Evolutionary conservation across 1,140 invertebrate genomes (phyloP).

Genomic region (Diorhabda elongata): DNA sequence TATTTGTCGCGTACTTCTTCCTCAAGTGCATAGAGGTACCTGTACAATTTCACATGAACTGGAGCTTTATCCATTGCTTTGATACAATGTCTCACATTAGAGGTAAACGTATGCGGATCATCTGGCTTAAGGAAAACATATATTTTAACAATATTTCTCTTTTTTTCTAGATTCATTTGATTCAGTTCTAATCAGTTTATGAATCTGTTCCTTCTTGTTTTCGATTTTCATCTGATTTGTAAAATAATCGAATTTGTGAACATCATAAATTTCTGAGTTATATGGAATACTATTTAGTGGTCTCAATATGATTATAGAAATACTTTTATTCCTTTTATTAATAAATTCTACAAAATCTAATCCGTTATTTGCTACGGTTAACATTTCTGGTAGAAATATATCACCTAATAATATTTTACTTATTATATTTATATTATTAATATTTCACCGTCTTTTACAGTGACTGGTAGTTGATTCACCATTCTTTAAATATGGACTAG

Average conservation of each 20-base stretch:
- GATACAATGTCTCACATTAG: slow-evolving; percentile 35
- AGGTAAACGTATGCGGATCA: slow-evolving; percentile 26
- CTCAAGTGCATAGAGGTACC: slow-evolving; percentile 37
- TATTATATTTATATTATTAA: not conserved
- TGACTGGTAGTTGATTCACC: not conserved
- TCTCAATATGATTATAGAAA: not conserved
- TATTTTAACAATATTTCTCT: slow-evolving; percentile 20
- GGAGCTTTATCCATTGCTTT: slow-evolving; percentile 13
- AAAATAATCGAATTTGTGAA: not conserved
- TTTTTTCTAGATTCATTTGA: slow-evolving; percentile 33
- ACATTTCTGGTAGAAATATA: not conserved
- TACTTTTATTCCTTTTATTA: not conserved
- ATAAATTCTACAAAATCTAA: not conserved
- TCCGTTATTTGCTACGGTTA: not conserved
- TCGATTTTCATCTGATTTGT: not conserved
- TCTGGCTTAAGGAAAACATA: slow-evolving; percentile 30
- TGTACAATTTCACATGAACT: not conserved
- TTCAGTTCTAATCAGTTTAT: slow-evolving; percentile 22
- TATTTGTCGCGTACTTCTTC: slow-evolving; percentile 41
- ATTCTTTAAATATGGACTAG: not conserved
- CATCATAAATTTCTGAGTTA: not conserved
- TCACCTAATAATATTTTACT: not conserved
- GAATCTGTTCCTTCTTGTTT: not conserved
- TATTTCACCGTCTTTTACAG: not conserved
- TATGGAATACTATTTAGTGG: not conserved